phyloP scores from a whole-genome alignment of 2,888 invertebrate species.

The Yponomeuta plumbellus region DNA sequence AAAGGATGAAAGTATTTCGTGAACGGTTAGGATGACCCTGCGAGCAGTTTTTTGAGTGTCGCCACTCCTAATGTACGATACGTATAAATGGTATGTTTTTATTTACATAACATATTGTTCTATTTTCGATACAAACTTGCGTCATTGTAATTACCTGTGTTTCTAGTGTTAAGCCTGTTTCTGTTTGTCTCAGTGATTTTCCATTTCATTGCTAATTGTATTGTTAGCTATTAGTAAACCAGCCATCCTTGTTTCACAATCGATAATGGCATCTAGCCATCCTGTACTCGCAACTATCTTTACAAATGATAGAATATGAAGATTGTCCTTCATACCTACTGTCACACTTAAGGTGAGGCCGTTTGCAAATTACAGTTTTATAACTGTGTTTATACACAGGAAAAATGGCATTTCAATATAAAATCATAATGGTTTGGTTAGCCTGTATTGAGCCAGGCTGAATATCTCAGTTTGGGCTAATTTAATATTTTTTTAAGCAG shows the following conservation, averaged over 20 bases:
- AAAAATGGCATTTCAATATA: no score
- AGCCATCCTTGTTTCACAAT: not conserved
- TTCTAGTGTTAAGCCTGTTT: slow-evolving; percentile 5
- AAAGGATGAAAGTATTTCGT: not conserved
- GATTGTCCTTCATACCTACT: not conserved
- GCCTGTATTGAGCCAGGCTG: no score
- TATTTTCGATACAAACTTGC: slow-evolving; percentile 12
- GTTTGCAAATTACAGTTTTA: no score
- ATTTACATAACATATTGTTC: not conserved
- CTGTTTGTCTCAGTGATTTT: slow-evolving; percentile 3
- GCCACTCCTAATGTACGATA: not conserved
- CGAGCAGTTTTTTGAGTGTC: not conserved
- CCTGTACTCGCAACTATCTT: not conserved
- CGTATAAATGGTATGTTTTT: not conserved
- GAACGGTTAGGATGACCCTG: not conserved
- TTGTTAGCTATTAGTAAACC: not conserved
- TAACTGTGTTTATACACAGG: no score
- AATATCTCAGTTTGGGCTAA: no score
- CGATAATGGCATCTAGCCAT: not conserved
- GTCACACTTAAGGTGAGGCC: no score
- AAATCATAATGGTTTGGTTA: no score
- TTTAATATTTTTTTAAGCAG: no score
- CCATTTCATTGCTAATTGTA: slow-evolving; percentile 21
- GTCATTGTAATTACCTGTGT: slow-evolving; percentile 19
- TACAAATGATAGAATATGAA: not conserved